Base-by-base conservation (phyloP, 1,140 invertebrate genomes). In the Nymphalis io region DNA sequence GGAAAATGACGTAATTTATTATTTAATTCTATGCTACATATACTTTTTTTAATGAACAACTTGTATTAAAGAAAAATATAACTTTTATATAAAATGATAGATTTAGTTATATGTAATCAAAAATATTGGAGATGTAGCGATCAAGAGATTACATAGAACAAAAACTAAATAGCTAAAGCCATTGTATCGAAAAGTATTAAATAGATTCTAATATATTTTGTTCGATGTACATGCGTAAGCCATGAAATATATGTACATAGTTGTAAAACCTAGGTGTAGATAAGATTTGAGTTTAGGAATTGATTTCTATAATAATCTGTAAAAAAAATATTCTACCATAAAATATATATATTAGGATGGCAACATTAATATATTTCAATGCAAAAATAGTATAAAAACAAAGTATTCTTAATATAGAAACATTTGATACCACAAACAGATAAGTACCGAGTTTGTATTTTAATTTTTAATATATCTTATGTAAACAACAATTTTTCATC, bases 191-290 rank as follows among this genome's bases (percentile, higher is more conserved):
- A 53, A 20, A 72, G 70, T 72, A 72, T 72, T 66, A 70, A 59
- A 65, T 70, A 65, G 57, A 60, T 64, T 60, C 58, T 71, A 71
- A 71, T 66, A 71, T 71, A 71, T 71, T 70, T 66, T 69, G 62
- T 65, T 65, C 62, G 15, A 63, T 44, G 13, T 57, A 53, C 48
- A 53, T 53, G 18, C 21, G 53, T 57, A 23, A 6, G n/a, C n/a
- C 21, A 55, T 62, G 33, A 40, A 10, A 21, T 51, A 51, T 60
- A 40, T 61, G 60, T 61, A 68, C 27, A 57, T 46, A 62, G n/a
- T 42, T 57, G 6, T 68, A 55, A 2, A 23, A 33, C 23, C 46
- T 20, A 58, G 38, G 11, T 63, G 48, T 51, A 63, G 11, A 23
- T 62, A 55, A 33, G 5, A 51, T 55, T 27, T 3, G 6, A 20